These are phyloP conservation scores for Artibeus lituratus DNA, from an alignment of 2,797 vertebrate species.

Conservation along the genomic window DNA sequence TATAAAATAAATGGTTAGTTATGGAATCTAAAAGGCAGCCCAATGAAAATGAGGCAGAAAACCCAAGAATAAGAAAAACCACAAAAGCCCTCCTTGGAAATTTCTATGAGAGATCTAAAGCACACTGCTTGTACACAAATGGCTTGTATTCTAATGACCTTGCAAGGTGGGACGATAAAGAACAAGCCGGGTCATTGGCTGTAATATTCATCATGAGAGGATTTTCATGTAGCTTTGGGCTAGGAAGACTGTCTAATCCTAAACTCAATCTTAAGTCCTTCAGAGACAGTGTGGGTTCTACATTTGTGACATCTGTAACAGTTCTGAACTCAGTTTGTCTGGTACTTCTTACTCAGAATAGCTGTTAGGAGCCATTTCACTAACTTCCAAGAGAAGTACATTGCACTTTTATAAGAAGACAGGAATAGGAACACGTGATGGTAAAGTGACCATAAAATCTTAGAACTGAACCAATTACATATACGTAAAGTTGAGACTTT, in stretches of 20 bases:
- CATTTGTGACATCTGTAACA: neutral
- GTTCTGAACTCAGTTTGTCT: neutral
- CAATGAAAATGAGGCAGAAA: neutral
- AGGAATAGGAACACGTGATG: neutral
- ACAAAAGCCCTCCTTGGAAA: neutral
- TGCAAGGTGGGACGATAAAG: neutral
- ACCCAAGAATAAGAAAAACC: neutral
- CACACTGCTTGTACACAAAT: no score
- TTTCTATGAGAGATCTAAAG: neutral
- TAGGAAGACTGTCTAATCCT: neutral
- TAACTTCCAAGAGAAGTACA: neutral
- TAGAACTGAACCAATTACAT: neutral
- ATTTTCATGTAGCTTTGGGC: neutral
- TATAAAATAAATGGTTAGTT: neutral
- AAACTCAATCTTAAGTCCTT: neutral
- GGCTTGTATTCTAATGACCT: neutral
- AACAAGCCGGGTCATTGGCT: accelerated
- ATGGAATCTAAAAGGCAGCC: neutral
- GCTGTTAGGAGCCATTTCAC: neutral
- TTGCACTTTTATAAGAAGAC: neutral
- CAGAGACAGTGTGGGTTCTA: neutral
- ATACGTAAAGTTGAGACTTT: neutral
- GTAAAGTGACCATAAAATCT: neutral
- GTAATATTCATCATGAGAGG: neutral
- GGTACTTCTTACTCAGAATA: neutral